Conservation (phyloP, 2,797 vertebrate genomes). For the Manis crassicaudata region DNA sequence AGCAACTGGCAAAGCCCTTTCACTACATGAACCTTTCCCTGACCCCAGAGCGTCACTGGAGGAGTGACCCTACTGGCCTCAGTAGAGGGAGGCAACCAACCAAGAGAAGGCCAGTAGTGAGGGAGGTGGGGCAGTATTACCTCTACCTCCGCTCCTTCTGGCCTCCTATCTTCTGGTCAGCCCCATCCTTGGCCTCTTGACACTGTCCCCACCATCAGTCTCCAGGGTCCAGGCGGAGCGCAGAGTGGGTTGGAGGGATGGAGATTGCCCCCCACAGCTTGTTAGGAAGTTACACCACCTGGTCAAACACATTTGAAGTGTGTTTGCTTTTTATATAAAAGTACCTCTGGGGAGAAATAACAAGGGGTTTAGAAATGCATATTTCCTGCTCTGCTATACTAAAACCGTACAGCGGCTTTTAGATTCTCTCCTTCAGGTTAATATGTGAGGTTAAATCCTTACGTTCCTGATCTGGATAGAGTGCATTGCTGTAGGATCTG, state of each 20-base stretch:
- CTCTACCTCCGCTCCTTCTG: neutral
- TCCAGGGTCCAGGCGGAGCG: neutral
- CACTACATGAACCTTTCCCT: neutral
- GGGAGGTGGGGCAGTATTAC: neutral
- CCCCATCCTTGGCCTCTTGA: neutral
- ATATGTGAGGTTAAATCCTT: neutral
- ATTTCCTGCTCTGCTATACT: neutral
- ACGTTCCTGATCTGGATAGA: neutral
- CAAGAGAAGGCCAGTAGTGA: neutral
- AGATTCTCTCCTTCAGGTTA: neutral
- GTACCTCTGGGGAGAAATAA: neutral
- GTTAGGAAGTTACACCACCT: neutral
- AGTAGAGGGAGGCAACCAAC: neutral
- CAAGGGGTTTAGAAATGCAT: neutral
- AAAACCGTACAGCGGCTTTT: neutral
- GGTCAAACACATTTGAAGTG: neutral
- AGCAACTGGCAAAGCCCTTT: neutral
- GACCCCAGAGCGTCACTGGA: neutral
- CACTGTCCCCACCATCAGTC: neutral
- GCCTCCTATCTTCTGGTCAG: neutral
- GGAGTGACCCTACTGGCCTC: neutral
- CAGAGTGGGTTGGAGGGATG: neutral
- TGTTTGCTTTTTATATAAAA: neutral
- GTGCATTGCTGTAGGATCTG: neutral
- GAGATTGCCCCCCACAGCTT: no score